A percentile compares a stretch with the other conserved stretches of the same genome.
Evolutionary conservation across 2,888 invertebrate genomes (phyloP).

Genomic region (Cheilosia vernalis): DNA sequence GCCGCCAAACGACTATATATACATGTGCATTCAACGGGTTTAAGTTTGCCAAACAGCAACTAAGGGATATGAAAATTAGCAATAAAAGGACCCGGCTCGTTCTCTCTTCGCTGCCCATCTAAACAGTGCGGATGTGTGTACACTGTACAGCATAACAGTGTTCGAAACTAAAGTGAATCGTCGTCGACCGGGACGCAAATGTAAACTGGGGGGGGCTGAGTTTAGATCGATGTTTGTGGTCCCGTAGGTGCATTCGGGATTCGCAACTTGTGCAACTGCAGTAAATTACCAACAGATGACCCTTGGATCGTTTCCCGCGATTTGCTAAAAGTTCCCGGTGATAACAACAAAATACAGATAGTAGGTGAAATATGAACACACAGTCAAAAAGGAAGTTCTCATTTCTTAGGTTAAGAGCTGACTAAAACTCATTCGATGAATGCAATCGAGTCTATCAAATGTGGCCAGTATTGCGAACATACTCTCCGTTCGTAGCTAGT

Average conservation of each 20-base stretch:
- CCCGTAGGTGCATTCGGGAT: constrained; percentile 66
- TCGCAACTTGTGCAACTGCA: constrained; percentile 48
- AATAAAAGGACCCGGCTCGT: constrained; percentile 58
- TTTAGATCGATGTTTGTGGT: constrained; percentile 64
- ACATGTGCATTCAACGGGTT: background rate
- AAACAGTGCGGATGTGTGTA: background rate
- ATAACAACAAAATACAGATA: background rate
- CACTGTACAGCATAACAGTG: constrained; percentile 5
- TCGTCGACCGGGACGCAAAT: constrained; percentile 30
- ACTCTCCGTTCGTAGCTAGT: too few relatives aligned
- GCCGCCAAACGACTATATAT: constrained; percentile 20
- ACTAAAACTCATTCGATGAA: too few relatives aligned
- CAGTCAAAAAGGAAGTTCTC: too few relatives aligned
- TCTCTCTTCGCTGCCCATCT: background rate
- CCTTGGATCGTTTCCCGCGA: constrained; percentile 41
- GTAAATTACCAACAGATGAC: constrained; percentile 62
- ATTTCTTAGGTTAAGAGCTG: too few relatives aligned
- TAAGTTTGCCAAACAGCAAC: constrained; percentile 71
- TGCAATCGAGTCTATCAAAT: too few relatives aligned
- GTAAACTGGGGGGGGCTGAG: constrained; percentile 47
- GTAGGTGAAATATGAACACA: background rate
- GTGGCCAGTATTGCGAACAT: too few relatives aligned
- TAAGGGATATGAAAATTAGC: constrained; percentile 75
- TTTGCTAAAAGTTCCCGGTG: constrained; percentile 7
- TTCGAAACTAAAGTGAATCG: constrained; percentile 24